These are phyloP conservation scores for Eumerus sabulonum DNA, from an alignment of 2,888 invertebrate species.

Conservation along the genomic window DNA sequence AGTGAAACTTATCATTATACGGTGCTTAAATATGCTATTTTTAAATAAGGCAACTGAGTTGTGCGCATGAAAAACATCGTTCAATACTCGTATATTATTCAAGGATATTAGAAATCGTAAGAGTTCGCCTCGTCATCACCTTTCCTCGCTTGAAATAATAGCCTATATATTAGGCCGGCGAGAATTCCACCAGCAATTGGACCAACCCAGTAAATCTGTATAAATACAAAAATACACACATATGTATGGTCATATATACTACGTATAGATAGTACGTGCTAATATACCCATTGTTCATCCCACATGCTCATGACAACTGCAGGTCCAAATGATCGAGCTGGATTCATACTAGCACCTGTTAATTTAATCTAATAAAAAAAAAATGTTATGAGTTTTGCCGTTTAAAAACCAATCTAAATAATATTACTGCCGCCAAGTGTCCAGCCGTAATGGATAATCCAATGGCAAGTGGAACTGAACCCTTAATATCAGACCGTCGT, in stretches of 20 bases:
- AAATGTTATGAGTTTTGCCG: background rate
- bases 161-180: slow-evolving; percentile 87
- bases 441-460: slow-evolving; percentile 92
- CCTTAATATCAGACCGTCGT: slow-evolving; percentile 88
- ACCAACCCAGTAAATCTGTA: slow-evolving; percentile 92
- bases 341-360: slow-evolving; percentile 95
- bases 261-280: background rate
- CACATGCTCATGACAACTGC: slow-evolving; percentile 88
- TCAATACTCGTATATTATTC: slow-evolving; percentile 2
- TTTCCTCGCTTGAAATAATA: slow-evolving; percentile 85
- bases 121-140: slow-evolving; percentile 86
- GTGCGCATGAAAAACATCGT: slow-evolving; percentile 16
- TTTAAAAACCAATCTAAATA: background rate
- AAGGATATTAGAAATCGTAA: slow-evolving; percentile 84
- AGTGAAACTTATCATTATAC: slow-evolving; percentile 2
- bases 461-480: slow-evolving; percentile 91
- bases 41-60: slow-evolving; percentile 28
- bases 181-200: slow-evolving; percentile 88
- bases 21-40: slow-evolving; percentile 27
- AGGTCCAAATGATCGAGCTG: slow-evolving; percentile 93
- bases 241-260: too few relatives aligned
- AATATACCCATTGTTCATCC: slow-evolving; percentile 88
- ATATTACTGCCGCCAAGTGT: slow-evolving; percentile 88
- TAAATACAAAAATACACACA: slow-evolving; percentile 54
- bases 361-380: slow-evolving; percentile 83